Evolutionary conservation across 2,888 invertebrate species (phyloP).

Genomic region (Timandra comae): DNA sequence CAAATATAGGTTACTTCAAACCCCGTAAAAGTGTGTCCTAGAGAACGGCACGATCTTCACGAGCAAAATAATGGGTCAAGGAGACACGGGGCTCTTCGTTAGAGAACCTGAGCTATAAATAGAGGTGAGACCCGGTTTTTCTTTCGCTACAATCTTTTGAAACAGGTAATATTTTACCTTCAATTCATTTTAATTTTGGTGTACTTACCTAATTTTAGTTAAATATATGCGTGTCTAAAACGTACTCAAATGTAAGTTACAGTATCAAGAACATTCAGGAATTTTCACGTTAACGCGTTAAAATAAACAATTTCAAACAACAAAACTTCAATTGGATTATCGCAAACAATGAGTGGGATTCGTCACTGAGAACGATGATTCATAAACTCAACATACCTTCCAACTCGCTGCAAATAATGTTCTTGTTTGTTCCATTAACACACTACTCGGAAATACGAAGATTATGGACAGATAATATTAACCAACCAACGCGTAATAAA

Average conservation of each 20-base stretch:
- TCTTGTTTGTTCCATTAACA: conserved; percentile 24
- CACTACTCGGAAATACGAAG: conserved; percentile 1
- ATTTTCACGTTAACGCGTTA: too few relatives aligned
- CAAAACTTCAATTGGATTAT: conserved; percentile 16
- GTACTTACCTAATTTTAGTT: background rate
- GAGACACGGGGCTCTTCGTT: background rate
- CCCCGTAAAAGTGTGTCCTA: background rate
- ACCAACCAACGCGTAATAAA: too few relatives aligned
- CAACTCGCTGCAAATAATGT: conserved; percentile 17
- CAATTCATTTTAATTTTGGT: background rate
- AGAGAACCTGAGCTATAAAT: too few relatives aligned
- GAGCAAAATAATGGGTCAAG: background rate
- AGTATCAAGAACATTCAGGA: background rate
- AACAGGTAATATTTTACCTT: too few relatives aligned
- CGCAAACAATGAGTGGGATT: conserved; percentile 26
- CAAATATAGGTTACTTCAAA: too few relatives aligned
- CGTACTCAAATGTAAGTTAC: background rate
- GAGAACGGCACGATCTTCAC: background rate
- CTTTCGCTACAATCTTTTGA: too few relatives aligned
- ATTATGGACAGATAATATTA: too few relatives aligned
- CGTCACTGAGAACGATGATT: conserved; percentile 31
- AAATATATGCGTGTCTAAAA: background rate
- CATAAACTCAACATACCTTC: conserved; percentile 8
- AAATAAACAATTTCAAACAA: too few relatives aligned
- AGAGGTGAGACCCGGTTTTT: too few relatives aligned